Evolutionary conservation across 2,797 vertebrate species (phyloP), one percentile per base, ranked within the genome.

Genomic region (Remorina albescens): DNA sequence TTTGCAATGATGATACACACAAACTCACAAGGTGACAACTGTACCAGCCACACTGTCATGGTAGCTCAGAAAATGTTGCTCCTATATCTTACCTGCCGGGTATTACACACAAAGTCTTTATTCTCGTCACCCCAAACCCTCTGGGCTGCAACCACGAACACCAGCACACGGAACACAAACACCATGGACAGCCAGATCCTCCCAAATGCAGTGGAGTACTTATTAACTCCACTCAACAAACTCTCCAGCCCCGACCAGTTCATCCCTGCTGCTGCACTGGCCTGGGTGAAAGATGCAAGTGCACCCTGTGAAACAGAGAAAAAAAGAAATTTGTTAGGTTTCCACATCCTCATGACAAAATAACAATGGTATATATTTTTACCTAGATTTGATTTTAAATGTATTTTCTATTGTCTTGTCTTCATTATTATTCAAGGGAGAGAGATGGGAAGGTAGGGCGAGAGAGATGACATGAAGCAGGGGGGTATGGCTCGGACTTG

Each of bases 171-270:
- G 90, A 99, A 98, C 72, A 99, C 91, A 57, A 99, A 98, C 85
- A 99, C 96, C 46, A 99, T 74, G 5, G 97, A 97, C 54, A 99
- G 95, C 97, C 98, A 99, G 51, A 99, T 91, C 46, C 96, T 95
- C n/a, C 98, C 96, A 0, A 99, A 98, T 4, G 95, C 96, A 0
- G 98, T 99, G 79, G 97, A 98, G 88, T 97, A 99, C 28, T 96
- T 95, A 82, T 98, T 98, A 74, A 97, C 96, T 19, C 96, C 96
- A 0, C 92, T 97, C 68, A 99, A 74, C 66, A 98, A 93, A 28
- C 71, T 90, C 91, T 98, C 93, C 0, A 98, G 91, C 13, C 87
- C 72, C 0, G 85, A 90, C 98, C 98, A 99, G 92, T 98, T 99
- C 98, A 99, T 99, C 67, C 16, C 86, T 84, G 83, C 74, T 37